Percentiles rank a stretch among this genome's conserved stretches.
Conservation (phyloP, 2,113 vertebrate genomes). For the Orycteropus afer region DNA sequence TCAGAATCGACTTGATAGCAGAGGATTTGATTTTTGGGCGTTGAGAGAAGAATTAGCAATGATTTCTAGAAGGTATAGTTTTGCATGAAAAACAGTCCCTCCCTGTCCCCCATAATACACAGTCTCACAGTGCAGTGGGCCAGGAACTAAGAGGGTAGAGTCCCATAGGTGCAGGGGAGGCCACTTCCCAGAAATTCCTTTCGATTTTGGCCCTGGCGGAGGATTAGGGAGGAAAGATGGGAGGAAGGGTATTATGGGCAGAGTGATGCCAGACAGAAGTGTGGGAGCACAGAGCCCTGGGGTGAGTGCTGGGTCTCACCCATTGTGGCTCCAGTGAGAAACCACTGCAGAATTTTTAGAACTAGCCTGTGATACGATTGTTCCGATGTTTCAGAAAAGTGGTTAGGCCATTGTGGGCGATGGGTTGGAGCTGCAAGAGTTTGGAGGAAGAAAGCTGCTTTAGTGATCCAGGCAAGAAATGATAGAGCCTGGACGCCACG, state of each 20-base stretch:
- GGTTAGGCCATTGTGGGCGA: background rate
- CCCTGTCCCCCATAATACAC: fast-evolving
- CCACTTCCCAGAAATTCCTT: background rate
- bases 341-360: background rate
- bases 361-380: background rate
- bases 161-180: background rate
- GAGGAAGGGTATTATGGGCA: background rate
- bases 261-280: background rate
- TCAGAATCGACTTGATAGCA: too few relatives aligned
- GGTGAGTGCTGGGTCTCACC: background rate
- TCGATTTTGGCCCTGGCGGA: background rate
- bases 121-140: too few relatives aligned
- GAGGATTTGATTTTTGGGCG: too few relatives aligned
- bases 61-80: background rate
- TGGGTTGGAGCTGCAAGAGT: background rate
- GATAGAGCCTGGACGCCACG: background rate
- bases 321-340: background rate
- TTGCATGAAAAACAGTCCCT: background rate
- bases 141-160: background rate
- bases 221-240: background rate
- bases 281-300: background rate
- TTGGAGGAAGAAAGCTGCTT: background rate
- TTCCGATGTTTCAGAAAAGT: background rate
- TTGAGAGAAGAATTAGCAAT: background rate
- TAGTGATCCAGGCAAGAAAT: background rate